A percentile compares a stretch with the other conserved stretches of the same genome.
Conservation (phyloP, 30 jellyfish, hydroid and myxozoan genomes). For the Nemopilema nomurai region DNA sequence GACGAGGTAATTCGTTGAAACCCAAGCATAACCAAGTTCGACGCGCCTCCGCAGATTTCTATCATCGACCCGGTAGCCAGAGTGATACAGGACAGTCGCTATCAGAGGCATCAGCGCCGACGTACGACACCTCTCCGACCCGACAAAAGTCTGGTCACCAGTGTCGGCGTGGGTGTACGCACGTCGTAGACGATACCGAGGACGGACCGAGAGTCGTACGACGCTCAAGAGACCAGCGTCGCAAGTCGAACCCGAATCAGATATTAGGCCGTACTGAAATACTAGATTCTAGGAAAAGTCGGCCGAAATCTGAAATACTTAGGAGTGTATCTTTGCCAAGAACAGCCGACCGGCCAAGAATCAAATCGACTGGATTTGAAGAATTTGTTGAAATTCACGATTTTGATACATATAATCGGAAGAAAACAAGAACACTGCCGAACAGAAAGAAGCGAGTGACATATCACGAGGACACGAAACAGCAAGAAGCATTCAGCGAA, state of each 20-base stretch:
- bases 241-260: slow-evolving; percentile 65
- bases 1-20: background rate
- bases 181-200: slow-evolving; percentile 40
- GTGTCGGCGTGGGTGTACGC: slow-evolving; percentile 52
- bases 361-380: slow-evolving; percentile 55
- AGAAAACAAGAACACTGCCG: slow-evolving; percentile 52
- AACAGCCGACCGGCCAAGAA: slow-evolving; percentile 44
- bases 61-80: background rate
- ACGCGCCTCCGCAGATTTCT: background rate
- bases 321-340: slow-evolving; percentile 63
- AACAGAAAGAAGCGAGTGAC: slow-evolving; percentile 56
- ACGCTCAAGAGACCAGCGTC: slow-evolving; percentile 39
- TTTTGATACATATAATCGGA: slow-evolving; percentile 29
- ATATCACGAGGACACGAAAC: slow-evolving; percentile 53
- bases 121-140: slow-evolving; percentile 44
- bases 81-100: slow-evolving; percentile 31
- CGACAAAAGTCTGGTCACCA: slow-evolving; percentile 14
- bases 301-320: slow-evolving; percentile 47
- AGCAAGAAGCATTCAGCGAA: slow-evolving; percentile 30
- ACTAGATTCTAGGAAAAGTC: slow-evolving; percentile 16
- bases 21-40: slow-evolving; percentile 18
- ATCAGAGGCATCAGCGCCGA: slow-evolving; percentile 14
- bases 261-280: slow-evolving; percentile 68
- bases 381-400: slow-evolving; percentile 61
- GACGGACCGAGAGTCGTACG: slow-evolving; percentile 59